Evolutionary conservation across 2,797 vertebrate genomes (phyloP), one percentile per base, ranked within the genome.

Genomic region (Alectoris magna): DNA sequence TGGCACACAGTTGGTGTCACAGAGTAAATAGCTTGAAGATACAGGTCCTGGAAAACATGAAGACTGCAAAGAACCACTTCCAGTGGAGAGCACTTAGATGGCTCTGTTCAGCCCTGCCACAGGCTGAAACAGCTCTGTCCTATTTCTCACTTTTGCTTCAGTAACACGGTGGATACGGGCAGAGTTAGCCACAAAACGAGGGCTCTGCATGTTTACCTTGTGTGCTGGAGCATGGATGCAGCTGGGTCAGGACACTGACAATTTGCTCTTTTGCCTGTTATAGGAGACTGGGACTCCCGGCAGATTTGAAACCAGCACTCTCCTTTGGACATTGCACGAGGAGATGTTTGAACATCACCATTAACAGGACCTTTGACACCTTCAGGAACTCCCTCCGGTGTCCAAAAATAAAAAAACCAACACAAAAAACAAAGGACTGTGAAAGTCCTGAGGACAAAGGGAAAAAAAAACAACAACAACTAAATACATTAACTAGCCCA

Each of bases 11-110:
- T 48, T 90, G 88, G 69, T 58, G 69, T 66, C 7, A 29, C 70
- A 94, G 77, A 78, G 79, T 49, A 91, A 87, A 90, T 11, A 80
- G 59, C 58, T 95, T 44, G 22, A 69, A 92, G 84, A 75, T 95
- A 87, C 21, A 84, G 85, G 56, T 91, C 74, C 82, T 94, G 87
- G 84, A 95, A 92, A 87, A 92, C 38, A 82, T 0, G 31, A 75
- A 1, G 49, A 23, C 51, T 88, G 66, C 58, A 71, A 88, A 86
- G 73, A 91, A 36, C 39, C 78, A 9, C 46, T 84, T 72, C 72
- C 80, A 69, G 18, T 18, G 39, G 59, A 5, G 39, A 84, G 46
- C 2, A 6, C 56, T 85, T 2, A 23, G 39, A 29, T 0, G 4
- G 58, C 27, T 91, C 73, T 4, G 5, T 67, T 38, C 78, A 60